Evolutionary conservation across 2,888 invertebrate species (phyloP).

Genomic region (Melikaiella ostensackeni): DNA sequence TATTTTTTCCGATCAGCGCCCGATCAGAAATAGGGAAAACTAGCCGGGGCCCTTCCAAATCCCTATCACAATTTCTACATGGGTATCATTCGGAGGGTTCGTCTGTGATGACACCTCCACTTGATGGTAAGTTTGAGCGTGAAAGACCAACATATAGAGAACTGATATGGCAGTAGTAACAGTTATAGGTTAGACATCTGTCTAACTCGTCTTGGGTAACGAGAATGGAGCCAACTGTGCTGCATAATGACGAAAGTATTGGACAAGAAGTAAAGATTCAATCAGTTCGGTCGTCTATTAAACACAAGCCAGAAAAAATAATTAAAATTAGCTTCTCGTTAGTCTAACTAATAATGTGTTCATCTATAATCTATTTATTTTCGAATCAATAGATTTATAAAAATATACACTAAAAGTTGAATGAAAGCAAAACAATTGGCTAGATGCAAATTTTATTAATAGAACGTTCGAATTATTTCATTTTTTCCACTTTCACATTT

Average conservation of each 20-base stretch:
- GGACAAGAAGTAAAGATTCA: background rate
- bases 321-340: background rate
- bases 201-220: background rate
- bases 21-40: too few relatives aligned
- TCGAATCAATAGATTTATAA: too few relatives aligned
- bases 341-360: too few relatives aligned
- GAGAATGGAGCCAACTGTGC: slow-evolving; percentile 7
- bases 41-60: too few relatives aligned
- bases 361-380: too few relatives aligned
- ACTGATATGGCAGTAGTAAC: slow-evolving; percentile 27
- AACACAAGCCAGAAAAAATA: background rate
- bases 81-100: background rate
- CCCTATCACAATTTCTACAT: too few relatives aligned
- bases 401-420: too few relatives aligned
- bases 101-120: slow-evolving; percentile 15
- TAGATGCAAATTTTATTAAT: too few relatives aligned
- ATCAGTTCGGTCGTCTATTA: background rate
- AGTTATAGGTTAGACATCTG: slow-evolving; percentile 35
- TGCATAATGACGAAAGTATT: slow-evolving; percentile 17
- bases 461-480: too few relatives aligned
- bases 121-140: background rate
- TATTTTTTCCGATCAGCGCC: too few relatives aligned
- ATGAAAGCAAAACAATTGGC: too few relatives aligned
- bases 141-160: slow-evolving; percentile 11
- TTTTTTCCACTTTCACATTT: too few relatives aligned